Conservation (phyloP, 1,140 invertebrate genomes). For the Bombus superbus region DNA sequence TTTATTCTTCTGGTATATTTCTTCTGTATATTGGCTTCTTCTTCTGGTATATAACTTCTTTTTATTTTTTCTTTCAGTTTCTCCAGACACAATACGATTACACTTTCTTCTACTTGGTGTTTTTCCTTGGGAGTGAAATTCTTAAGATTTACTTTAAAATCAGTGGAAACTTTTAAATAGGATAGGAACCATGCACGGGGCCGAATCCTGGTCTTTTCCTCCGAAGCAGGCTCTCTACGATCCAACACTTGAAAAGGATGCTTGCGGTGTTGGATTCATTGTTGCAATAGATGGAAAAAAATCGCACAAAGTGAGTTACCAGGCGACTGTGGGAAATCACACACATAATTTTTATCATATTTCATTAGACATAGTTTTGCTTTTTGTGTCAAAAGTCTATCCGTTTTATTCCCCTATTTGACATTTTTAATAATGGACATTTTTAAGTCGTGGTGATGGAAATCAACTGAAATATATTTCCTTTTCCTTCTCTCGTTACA, state of each 20-base stretch:
- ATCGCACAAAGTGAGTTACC: slow-evolving; percentile 93
- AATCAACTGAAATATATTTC: too few relatives aligned
- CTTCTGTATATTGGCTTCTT: neutral
- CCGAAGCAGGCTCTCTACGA: slow-evolving; percentile 94
- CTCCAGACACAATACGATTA: neutral
- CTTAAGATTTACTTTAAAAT: neutral
- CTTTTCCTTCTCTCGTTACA: slow-evolving; percentile 75
- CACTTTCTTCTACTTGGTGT: neutral
- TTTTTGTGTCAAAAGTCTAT: too few relatives aligned
- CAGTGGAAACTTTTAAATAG: slow-evolving; percentile 69
- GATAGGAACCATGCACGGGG: slow-evolving; percentile 78
- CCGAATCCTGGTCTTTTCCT: slow-evolving; percentile 78
- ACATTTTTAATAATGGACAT: too few relatives aligned
- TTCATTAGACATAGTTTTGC: neutral
- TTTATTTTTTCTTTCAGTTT: neutral
- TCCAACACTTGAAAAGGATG: slow-evolving; percentile 96
- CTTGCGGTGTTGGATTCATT: slow-evolving; percentile 99
- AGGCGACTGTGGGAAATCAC: neutral
- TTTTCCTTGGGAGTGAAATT: neutral
- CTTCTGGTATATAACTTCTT: neutral
- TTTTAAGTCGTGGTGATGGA: too few relatives aligned
- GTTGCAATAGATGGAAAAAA: slow-evolving; percentile 97
- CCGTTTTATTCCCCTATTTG: too few relatives aligned
- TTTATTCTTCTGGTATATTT: neutral
- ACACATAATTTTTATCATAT: neutral